A percentile compares a stretch with the other conserved stretches of the same genome.
Conservation (phyloP, 2,113 vertebrate genomes). For the Mastomys natalensis region DNA sequence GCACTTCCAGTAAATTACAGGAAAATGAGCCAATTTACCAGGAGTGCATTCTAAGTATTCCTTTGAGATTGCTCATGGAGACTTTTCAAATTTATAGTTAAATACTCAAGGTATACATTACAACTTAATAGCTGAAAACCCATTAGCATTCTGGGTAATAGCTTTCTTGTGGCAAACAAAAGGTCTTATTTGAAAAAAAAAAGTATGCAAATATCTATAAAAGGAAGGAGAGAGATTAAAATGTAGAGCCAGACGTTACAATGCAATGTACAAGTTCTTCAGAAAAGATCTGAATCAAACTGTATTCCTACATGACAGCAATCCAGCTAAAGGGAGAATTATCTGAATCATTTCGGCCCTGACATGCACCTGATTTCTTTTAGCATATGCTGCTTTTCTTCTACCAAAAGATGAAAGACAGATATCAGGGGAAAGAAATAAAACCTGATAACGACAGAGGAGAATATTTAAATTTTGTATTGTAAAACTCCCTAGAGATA, state of each 20-base stretch:
- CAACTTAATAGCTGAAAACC: conserved; percentile 82
- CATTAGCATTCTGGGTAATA: conserved; percentile 81
- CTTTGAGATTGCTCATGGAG: conserved; percentile 81
- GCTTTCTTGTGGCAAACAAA: conserved; percentile 80
- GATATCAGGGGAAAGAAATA: neutral
- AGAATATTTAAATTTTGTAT: conserved; percentile 40
- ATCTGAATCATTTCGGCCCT: conserved; percentile 58
- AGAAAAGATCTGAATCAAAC: conserved; percentile 73
- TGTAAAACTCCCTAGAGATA: conserved; percentile 43
- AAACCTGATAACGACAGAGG: neutral
- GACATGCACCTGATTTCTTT: conserved; percentile 64
- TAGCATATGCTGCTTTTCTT: conserved; percentile 31
- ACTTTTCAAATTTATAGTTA: conserved; percentile 85
- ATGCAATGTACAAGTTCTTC: conserved; percentile 70
- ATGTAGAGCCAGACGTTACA: conserved; percentile 72
- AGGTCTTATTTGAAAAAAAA: conserved; percentile 72
- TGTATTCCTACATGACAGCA: conserved; percentile 51
- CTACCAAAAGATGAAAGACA: conserved; percentile 58
- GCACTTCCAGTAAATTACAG: conserved; percentile 83
- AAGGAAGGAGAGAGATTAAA: conserved; percentile 78
- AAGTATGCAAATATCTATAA: conserved; percentile 79
- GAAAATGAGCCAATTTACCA: conserved; percentile 86
- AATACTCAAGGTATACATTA: conserved; percentile 84
- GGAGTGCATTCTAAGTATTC: conserved; percentile 83
- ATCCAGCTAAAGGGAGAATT: conserved; percentile 64